Evolutionary conservation across 2,113 vertebrate genomes (phyloP).

Genomic region (Centrocercus urophasianus): DNA sequence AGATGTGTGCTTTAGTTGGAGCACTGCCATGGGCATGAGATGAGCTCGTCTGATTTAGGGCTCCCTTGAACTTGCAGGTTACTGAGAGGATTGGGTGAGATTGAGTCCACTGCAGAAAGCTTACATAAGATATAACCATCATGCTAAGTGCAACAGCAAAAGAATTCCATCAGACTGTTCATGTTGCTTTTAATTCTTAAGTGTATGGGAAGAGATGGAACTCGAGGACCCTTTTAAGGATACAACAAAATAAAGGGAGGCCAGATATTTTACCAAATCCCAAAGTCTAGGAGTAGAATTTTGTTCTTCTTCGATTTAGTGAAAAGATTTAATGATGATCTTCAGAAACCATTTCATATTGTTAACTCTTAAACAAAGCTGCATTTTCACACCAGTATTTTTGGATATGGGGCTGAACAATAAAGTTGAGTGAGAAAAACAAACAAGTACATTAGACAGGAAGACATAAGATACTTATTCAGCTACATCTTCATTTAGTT

Average conservation of each 20-base stretch:
- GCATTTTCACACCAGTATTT: neutral
- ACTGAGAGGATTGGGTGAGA: neutral
- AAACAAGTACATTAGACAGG: neutral
- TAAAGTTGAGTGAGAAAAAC: neutral
- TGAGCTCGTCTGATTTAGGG: neutral
- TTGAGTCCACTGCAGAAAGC: neutral
- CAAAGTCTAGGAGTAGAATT: neutral
- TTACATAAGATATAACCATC: neutral
- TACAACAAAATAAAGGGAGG: neutral
- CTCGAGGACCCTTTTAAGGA: neutral
- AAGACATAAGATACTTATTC: neutral
- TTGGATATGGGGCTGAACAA: neutral
- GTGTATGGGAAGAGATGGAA: neutral
- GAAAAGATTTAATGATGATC: neutral
- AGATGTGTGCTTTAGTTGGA: neutral
- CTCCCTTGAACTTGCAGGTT: neutral
- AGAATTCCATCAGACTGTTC: neutral
- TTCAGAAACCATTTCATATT: neutral
- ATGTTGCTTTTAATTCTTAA: neutral
- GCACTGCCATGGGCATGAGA: neutral
- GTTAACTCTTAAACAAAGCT: neutral
- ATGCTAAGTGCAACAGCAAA: neutral
- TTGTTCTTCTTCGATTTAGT: neutral
- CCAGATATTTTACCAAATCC: neutral
- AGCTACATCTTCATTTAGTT: neutral